Conservation (phyloP, 1,140 invertebrate genomes). For the Plectus sambesii region DNA sequence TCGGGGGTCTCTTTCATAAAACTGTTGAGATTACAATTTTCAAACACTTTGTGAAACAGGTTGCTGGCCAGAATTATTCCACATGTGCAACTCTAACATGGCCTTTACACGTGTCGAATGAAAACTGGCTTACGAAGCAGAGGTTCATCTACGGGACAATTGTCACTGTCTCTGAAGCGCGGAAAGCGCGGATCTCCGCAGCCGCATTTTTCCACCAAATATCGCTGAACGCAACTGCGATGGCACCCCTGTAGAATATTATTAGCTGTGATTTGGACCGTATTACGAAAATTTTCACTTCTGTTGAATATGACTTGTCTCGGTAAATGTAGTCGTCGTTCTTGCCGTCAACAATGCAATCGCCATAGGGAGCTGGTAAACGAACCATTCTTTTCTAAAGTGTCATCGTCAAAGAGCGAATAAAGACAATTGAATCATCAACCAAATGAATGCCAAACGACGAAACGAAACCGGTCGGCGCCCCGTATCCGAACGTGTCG, state of each 20-base stretch:
- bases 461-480: slow-evolving; percentile 42
- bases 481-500: slow-evolving; percentile 40
- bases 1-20: too few relatives aligned
- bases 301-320: slow-evolving; percentile 42
- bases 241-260: slow-evolving; percentile 36
- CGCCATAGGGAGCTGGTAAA: slow-evolving; percentile 40
- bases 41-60: too few relatives aligned
- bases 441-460: slow-evolving; percentile 42
- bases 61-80: too few relatives aligned
- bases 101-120: too few relatives aligned
- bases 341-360: slow-evolving; percentile 37
- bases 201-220: slow-evolving; percentile 35
- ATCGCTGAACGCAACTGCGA: slow-evolving; percentile 39
- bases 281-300: slow-evolving; percentile 19
- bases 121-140: slow-evolving; percentile 31
- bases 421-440: slow-evolving; percentile 6
- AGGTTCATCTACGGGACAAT: slow-evolving; percentile 42
- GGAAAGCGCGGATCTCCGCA: slow-evolving; percentile 43
- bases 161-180: slow-evolving; percentile 29
- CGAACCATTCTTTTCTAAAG: slow-evolving; percentile 37
- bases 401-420: slow-evolving; percentile 1
- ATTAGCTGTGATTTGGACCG: not conserved
- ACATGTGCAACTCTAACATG: too few relatives aligned
- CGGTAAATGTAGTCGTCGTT: slow-evolving; percentile 36
- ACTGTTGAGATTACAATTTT: too few relatives aligned